A percentile compares a stretch with the other conserved stretches of the same genome.
phyloP scores from a whole-genome alignment of 2,888 invertebrate genomes.

The Lucinisca nassula region DNA sequence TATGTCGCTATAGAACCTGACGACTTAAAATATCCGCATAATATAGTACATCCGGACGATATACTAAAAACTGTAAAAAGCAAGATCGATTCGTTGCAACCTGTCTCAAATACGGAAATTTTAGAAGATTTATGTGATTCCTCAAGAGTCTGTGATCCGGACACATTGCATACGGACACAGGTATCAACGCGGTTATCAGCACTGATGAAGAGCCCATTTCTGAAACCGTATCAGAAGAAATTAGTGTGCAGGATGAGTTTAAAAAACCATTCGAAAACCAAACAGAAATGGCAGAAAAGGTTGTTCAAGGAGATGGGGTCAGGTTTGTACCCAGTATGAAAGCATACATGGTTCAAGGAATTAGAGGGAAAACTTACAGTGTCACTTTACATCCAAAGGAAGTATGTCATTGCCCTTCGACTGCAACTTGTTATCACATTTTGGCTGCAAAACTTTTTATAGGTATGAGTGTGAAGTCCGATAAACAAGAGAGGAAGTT shows the following conservation, averaged over 20 bases:
- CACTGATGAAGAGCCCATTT: not conserved
- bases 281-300: constrained; percentile 13
- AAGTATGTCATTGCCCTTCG: constrained; percentile 34
- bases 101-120: not conserved
- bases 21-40: constrained; percentile 14
- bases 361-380: constrained; percentile 16
- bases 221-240: not conserved
- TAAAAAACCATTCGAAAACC: not conserved
- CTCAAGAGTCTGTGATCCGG: not conserved
- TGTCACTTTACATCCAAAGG: constrained; percentile 45
- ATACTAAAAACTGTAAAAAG: not conserved
- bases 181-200: no score
- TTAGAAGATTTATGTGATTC: not conserved
- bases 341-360: constrained; percentile 41
- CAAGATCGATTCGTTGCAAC: not conserved
- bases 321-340: constrained; percentile 18
- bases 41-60: constrained; percentile 14
- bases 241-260: not conserved
- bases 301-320: constrained; percentile 18
- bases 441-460: constrained; percentile 38
- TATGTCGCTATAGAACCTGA: not conserved
- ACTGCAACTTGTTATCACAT: constrained; percentile 44
- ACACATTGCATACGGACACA: not conserved
- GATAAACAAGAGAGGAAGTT: constrained; percentile 26
- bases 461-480: constrained; percentile 9